Base-by-base conservation (phyloP, 2,888 invertebrate genomes). In the Tholera decimalis region DNA sequence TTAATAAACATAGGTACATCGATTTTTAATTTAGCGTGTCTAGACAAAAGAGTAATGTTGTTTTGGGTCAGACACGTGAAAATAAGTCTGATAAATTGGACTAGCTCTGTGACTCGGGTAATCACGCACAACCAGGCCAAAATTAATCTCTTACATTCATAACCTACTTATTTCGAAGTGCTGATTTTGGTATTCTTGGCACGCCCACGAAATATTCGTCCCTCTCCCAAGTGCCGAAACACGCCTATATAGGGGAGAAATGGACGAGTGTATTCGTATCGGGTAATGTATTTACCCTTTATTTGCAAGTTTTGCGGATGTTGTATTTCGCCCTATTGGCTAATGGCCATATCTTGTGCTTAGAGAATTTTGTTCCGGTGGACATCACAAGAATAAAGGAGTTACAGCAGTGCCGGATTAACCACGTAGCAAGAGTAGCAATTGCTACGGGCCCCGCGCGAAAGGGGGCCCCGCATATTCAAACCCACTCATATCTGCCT, bases 111-210 rank as follows among this genome's bases (percentile, higher is more conserved):
- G 35, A 26, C 20, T 30, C 18, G 7, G n/a, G 41, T 58, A 73
- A 76, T 62, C 62, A 58, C 41, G 53, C 28, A 54, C 61, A 35
- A 53, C 56, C 50, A 18, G 11, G 44, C 33, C 8, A 41, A 53
- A 63, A 59, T 58, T 76, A 76, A 70, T 70, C 58, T 58, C 26
- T 15, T 63, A 43, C 63, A 63, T 73, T 55, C 57, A 47, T 76
- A 73, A 73, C 73, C 77, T 55, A 70, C 77, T 70, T 71, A 75
- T 46, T 54, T 35, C 24, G 24, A 50, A 70, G 55, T 54, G 63
- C 57, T 55, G 77, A 70, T 58, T 73, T 71, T 46, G 46, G 50
- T 39, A 73, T 70, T 76, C 63, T 55, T 71, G 73, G 54, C 63
- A 70, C 77, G 63, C 46, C 30, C 41, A 51, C 54, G 22, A 46